Evolutionary conservation across 2,888 invertebrate genomes (phyloP).

Genomic region (Drosophila cognata): DNA sequence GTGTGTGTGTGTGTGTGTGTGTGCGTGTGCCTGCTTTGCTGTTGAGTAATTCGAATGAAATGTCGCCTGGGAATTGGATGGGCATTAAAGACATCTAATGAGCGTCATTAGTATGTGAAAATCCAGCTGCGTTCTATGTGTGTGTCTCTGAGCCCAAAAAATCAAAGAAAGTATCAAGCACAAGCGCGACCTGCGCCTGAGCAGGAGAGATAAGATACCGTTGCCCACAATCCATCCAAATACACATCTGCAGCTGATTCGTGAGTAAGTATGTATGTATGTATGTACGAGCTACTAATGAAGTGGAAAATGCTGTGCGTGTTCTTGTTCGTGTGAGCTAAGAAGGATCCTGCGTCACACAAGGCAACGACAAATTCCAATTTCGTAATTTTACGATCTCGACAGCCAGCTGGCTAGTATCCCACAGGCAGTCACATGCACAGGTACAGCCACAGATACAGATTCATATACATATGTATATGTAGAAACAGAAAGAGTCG

Average conservation of each 20-base stretch:
- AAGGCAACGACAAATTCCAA: slow-evolving; percentile 30
- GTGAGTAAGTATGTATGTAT: not conserved
- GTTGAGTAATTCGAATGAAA: slow-evolving; percentile 73
- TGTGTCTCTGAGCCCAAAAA: slow-evolving; percentile 8
- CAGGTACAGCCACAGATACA: not conserved
- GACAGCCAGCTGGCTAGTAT: slow-evolving; percentile 48
- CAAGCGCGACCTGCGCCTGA: slow-evolving; percentile 51
- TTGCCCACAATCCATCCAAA: slow-evolving; percentile 13
- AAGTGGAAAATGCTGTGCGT: slow-evolving; percentile 58
- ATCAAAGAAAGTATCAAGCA: slow-evolving; percentile 33
- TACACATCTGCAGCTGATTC: slow-evolving; percentile 5
- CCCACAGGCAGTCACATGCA: slow-evolving; percentile 21
- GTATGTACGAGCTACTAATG: slow-evolving; percentile 50
- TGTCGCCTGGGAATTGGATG: slow-evolving; percentile 61
- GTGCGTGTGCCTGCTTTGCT: slow-evolving; percentile 19
- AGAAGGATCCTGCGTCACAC: slow-evolving; percentile 41
- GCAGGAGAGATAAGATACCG: slow-evolving; percentile 48
- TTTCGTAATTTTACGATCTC: slow-evolving; percentile 52
- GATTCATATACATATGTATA: not conserved
- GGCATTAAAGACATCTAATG: slow-evolving; percentile 73
- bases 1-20: slow-evolving; percentile 29
- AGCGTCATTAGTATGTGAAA: slow-evolving; percentile 74
- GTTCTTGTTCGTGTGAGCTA: slow-evolving; percentile 22
- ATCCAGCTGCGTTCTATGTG: slow-evolving; percentile 7
- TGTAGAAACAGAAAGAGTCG: slow-evolving; percentile 4